Base-by-base conservation (phyloP, 2,888 invertebrate species). In the Sicus ferrugineus region DNA sequence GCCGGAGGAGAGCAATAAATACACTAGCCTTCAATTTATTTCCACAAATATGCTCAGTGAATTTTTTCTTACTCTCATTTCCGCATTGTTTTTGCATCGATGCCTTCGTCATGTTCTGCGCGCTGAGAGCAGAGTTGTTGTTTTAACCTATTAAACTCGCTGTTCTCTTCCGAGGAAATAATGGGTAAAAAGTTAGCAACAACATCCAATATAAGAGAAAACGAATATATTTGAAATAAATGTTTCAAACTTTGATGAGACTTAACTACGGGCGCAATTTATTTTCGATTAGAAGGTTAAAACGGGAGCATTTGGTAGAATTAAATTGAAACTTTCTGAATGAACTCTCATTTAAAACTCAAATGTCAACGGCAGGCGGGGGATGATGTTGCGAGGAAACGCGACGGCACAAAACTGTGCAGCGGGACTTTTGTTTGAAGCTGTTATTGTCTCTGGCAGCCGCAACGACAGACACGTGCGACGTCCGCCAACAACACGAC, bases 11-110 rank as follows among this genome's bases (percentile, higher is more conserved):
- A 23, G 52, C 19, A 23, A 21, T 52, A n/a, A 11, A n/a, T 21
- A 21, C 19, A 21, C n/a, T n/a, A 9, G 21, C 52, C n/a, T 52
- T 52, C 52, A 52, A 52, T 52, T 52, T 52, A 52, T 52, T 52
- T 52, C 9, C 14, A 54, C 23, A 26, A 54, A 26, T 54, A 16
- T 26, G 54, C 14, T 23, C 4, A 54, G 26, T 23, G 26, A 14
- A 42, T 42, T 42, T 42, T 42, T 42, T n/a, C n/a, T n/a, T 42
- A 42, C n/a, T 4, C 14, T 42, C n/a, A 16, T 9, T 9, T 42
- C 16, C n/a, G 16, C 28, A 11, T 11, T 54, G 54, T 26, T 42
- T 54, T 54, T 26, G 26, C 52, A 23, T 54, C 23, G 2, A 23
- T 5, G 52, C 23, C 28, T 42, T 42, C 42, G 42, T n/a, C 9